Conservation (phyloP, 2,888 invertebrate genomes). For the Himalopsyche kuldschensis region DNA sequence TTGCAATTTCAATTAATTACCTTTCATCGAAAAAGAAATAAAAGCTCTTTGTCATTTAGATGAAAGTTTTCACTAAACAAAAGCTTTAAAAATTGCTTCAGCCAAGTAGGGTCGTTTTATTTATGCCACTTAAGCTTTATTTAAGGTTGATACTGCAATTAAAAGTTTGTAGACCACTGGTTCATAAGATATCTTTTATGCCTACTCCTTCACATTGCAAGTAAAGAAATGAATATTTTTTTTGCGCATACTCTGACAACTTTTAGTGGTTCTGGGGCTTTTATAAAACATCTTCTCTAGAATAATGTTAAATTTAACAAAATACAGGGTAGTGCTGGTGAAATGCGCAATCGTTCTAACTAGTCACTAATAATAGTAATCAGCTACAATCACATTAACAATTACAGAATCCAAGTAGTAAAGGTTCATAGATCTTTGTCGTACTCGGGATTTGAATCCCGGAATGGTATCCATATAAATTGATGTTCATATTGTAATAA, state of each 20-base stretch:
- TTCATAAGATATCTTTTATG: not conserved
- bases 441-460: too few relatives aligned
- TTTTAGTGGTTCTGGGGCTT: not conserved
- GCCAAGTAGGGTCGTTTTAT: not conserved
- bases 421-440: too few relatives aligned
- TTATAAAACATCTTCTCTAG: too few relatives aligned
- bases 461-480: too few relatives aligned
- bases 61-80: not conserved
- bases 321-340: too few relatives aligned
- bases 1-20: not conserved
- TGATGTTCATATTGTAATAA: too few relatives aligned
- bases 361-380: too few relatives aligned
- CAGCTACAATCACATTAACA: too few relatives aligned
- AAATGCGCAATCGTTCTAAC: too few relatives aligned
- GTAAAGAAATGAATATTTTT: not conserved
- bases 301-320: too few relatives aligned
- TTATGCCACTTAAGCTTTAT: not conserved
- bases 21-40: not conserved
- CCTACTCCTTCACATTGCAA: not conserved
- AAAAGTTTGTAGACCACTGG: not conserved
- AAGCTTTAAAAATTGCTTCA: not conserved
- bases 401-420: too few relatives aligned
- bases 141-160: not conserved
- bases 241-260: not conserved
- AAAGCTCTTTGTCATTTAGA: not conserved